phyloP scores from a whole-genome alignment of 2,888 invertebrate genomes.

The Cybosia mesomella region DNA sequence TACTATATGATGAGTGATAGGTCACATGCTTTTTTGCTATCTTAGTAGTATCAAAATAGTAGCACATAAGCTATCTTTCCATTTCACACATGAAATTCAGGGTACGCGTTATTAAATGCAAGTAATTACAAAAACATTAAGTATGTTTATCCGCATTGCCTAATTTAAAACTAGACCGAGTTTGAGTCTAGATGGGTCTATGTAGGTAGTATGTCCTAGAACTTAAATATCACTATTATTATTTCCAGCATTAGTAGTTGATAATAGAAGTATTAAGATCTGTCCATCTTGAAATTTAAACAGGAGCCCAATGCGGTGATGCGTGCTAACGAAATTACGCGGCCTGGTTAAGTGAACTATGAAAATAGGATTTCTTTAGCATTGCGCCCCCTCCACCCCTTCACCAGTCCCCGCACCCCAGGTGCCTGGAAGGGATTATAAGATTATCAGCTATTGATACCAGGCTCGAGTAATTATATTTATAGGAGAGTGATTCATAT shows the following conservation, averaged over 20 bases:
- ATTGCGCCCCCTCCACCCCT: constrained; percentile 49
- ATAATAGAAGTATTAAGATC: constrained; percentile 67
- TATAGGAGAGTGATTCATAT: constrained; percentile 32
- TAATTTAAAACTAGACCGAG: too few species aligned
- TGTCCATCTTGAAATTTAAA: constrained; percentile 48
- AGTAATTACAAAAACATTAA: too few species aligned
- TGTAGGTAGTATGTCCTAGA: too few species aligned
- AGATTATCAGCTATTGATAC: constrained; percentile 79
- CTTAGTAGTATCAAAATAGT: too few species aligned
- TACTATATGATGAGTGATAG: too few species aligned
- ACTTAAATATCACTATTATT: too few species aligned
- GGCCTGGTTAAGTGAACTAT: constrained; percentile 84
- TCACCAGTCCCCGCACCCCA: constrained; percentile 56
- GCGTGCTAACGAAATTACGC: constrained; percentile 83
- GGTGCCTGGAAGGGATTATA: constrained; percentile 76
- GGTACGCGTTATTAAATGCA: too few species aligned
- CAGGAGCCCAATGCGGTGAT: constrained; percentile 81
- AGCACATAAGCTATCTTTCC: too few species aligned
- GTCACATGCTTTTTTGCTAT: too few species aligned
- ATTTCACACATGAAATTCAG: too few species aligned
- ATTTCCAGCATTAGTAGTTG: not conserved
- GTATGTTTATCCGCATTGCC: too few species aligned
- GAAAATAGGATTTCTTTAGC: constrained; percentile 85
- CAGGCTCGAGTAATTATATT: constrained; percentile 45
- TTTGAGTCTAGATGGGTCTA: too few species aligned